Evolutionary conservation across 2,113 vertebrate species (phyloP).

Genomic region (Cynocephalus volans): DNA sequence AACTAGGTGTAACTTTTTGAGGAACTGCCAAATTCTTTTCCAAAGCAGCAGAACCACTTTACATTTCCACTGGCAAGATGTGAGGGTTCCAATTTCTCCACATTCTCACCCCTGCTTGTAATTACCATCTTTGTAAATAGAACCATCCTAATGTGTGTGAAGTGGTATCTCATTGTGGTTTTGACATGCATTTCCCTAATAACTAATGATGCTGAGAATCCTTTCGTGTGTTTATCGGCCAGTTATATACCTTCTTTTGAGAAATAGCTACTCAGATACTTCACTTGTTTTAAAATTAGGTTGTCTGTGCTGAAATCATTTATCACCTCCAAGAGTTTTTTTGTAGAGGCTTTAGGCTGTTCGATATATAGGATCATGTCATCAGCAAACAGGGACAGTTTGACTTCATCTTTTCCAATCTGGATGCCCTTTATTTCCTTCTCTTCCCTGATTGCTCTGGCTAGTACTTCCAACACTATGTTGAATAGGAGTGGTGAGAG

Average conservation of each 20-base stretch:
- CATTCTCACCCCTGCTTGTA: not conserved
- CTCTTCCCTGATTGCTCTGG: too few relatives aligned
- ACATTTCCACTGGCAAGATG: not conserved
- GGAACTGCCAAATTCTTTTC: not conserved
- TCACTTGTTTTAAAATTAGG: not conserved
- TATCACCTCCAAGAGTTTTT: too few relatives aligned
- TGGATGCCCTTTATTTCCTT: too few relatives aligned
- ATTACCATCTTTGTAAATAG: not conserved
- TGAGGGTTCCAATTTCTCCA: not conserved
- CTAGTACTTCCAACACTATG: too few relatives aligned
- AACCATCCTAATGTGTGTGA: not conserved
- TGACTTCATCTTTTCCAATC: too few relatives aligned
- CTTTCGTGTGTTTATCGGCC: not conserved
- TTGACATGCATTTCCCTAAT: not conserved
- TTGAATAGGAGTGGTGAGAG: too few relatives aligned
- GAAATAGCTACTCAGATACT: not conserved
- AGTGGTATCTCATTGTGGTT: not conserved
- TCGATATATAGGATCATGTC: too few relatives aligned
- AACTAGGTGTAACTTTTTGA: constrained; percentile 29
- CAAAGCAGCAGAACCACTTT: not conserved
- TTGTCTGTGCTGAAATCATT: too few relatives aligned
- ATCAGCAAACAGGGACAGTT: too few relatives aligned
- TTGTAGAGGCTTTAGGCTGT: too few relatives aligned
- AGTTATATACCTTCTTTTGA: not conserved
- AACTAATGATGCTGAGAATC: not conserved